Base-by-base conservation (phyloP, 2,113 vertebrate species). In the Turnix velox region DNA sequence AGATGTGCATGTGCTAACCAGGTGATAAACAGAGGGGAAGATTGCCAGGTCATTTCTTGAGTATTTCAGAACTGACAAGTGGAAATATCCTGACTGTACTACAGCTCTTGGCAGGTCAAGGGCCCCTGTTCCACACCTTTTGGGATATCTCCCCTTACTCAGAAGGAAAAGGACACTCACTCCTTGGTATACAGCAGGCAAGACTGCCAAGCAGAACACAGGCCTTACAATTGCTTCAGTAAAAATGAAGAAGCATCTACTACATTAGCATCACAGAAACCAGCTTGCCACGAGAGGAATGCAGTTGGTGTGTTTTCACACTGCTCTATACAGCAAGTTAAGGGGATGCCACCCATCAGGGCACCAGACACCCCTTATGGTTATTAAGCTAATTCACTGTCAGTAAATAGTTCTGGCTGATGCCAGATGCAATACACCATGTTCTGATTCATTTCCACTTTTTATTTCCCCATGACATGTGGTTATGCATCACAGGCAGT, bases 191-290 rank as follows among this genome's bases (percentile, higher is more conserved):
- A 39, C 11, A 52, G 43, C 46, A 73, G 37, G 45, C 15, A 65
- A 40, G 4, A 10, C 42, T 28, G 9, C 37, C 33, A 18, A 72
- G 65, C 16, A 25, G 20, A 63, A 52, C 11, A 37, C 24, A 62
- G 40, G 55, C 37, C 42, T 46, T 31, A 23, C 17, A 42, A 17
- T 25, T 59, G 28, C 68, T 45, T 73, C 39, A 40, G 39, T 27
- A 52, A 14, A 28, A 58, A 2, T 22, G 9, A 46, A 28, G 15
- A 0, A 0, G 4, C 4, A 18, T 43, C 49, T 51, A 48, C 27
- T 45, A 69, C 1, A 0, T 7, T 6, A 77, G 35, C 65, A 51
- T 5, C 0, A 0, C 0, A 23, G 16, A 77, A 61, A n/a, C 0
- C 6, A 75, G 46, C 61, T 11, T 37, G 30, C 37, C 17, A 43